Base-by-base conservation (phyloP, 2,113 vertebrate species). In the Beaufortia kweichowensis region DNA sequence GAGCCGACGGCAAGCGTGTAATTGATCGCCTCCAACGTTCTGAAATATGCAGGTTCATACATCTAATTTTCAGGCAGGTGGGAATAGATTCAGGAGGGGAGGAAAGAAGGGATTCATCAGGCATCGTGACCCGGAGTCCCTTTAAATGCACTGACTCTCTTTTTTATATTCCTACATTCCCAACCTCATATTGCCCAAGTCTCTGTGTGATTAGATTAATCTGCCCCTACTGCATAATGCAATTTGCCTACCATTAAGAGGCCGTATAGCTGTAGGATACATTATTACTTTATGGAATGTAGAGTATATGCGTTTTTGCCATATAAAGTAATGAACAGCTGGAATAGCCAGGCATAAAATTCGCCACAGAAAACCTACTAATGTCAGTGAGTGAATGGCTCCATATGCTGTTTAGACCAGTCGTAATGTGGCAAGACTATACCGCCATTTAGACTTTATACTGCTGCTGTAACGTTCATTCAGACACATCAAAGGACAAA, bases 361-460 rank as follows among this genome's bases (percentile, higher is more conserved):
- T 1, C 24, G 15, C 17, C 39, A 60, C 35, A 61, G 39, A 61
- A 11, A 24, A 29, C 39, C 57, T 7, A 6, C 9, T 74, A 74
- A 74, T 61, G 71, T 35, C 2, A 6, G 28, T 4, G 35, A 43
- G 35, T 2, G 41, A 31, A 17, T 17, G 6, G 3, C 57, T 48
- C 71, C 57, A 61, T 61, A 73, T 74, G 56, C 61, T 61, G 71
- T 48, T 46, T 21, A 74, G 71, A 46, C 56, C n/a, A 15, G 71
- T 62, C 19, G 2, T 74, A 74, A 74, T 61, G 39, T 46, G 48
- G 10, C 24, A 43, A 74, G 26, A 62, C 56, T 46, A n/a, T 29
- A 59, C 56, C 8, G 69, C 29, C 33, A 73, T 74, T 73, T 74
- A 61, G 71, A 29, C 35, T 72, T 46, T 73, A 46, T 72, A 50